phyloP scores from a whole-genome alignment of 2,113 vertebrate species.

The Orycteropus afer region DNA sequence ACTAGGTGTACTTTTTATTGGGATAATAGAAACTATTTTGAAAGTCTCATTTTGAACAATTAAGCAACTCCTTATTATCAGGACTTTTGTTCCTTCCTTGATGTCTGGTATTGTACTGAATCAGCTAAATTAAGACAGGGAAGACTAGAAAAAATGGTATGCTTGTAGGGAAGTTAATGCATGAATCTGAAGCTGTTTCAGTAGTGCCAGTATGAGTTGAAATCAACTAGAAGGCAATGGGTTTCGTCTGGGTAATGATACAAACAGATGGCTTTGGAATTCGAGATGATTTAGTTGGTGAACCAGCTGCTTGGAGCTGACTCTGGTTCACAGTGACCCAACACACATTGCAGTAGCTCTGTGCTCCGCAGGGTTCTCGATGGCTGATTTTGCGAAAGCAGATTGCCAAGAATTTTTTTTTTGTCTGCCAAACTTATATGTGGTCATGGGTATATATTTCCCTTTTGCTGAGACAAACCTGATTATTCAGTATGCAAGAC shows the following conservation, averaged over 20 bases:
- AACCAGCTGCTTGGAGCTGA: neutral
- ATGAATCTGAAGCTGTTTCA: constrained; percentile 1
- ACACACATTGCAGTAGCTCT: too few relatives aligned
- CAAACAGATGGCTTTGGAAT: neutral
- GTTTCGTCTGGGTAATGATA: neutral
- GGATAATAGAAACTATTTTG: constrained; percentile 48
- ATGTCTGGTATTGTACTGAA: neutral
- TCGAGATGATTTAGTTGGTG: neutral
- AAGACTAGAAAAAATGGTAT: neutral
- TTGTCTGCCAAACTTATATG: too few relatives aligned
- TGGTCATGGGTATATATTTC: too few relatives aligned
- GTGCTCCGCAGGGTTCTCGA: too few relatives aligned
- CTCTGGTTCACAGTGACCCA: too few relatives aligned
- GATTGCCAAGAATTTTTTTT: too few relatives aligned
- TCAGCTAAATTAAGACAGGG: constrained; percentile 52
- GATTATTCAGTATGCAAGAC: too few relatives aligned
- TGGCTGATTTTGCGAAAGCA: too few relatives aligned
- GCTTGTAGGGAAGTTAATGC: neutral
- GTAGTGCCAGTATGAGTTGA: too few relatives aligned
- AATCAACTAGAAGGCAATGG: neutral
- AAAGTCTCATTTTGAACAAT: constrained; percentile 54
- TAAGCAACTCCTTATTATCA: constrained; percentile 48
- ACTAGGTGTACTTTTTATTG: neutral
- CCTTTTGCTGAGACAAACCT: too few relatives aligned
- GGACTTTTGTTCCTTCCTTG: constrained; percentile 22